Evolutionary conservation across 2,113 vertebrate species (phyloP).

Genomic region (Mirza zaza): DNA sequence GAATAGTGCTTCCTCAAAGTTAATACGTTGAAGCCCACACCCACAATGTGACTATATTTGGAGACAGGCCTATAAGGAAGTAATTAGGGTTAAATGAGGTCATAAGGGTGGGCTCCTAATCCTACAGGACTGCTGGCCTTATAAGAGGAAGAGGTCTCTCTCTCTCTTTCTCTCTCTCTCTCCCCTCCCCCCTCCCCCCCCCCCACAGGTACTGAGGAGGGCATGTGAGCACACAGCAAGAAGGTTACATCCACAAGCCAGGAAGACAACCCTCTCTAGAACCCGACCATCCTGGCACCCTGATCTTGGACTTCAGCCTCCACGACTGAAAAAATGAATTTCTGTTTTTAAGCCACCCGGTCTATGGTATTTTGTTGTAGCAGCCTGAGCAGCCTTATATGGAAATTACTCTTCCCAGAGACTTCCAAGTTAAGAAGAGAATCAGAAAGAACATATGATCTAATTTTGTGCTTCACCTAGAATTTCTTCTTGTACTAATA

Average conservation of each 20-base stretch:
- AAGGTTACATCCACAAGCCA: neutral
- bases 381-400: neutral
- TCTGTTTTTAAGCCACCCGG: neutral
- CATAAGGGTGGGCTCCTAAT: neutral
- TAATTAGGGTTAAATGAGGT: neutral
- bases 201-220: neutral
- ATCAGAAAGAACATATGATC: neutral
- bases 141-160: neutral
- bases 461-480: neutral
- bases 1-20: neutral
- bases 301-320: neutral
- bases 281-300: neutral
- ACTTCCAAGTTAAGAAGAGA: neutral
- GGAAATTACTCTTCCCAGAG: neutral
- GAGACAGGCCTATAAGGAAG: neutral
- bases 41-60: neutral
- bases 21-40: neutral
- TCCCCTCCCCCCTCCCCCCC: too few species aligned
- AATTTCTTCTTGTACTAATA: neutral
- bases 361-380: conserved; percentile 4
- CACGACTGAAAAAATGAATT: neutral
- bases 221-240: neutral
- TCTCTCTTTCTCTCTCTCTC: neutral
- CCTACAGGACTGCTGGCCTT: neutral
- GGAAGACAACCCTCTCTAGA: neutral